phyloP scores from a whole-genome alignment of 2,888 invertebrate genomes.

The Drosophila quasianomalipes region DNA sequence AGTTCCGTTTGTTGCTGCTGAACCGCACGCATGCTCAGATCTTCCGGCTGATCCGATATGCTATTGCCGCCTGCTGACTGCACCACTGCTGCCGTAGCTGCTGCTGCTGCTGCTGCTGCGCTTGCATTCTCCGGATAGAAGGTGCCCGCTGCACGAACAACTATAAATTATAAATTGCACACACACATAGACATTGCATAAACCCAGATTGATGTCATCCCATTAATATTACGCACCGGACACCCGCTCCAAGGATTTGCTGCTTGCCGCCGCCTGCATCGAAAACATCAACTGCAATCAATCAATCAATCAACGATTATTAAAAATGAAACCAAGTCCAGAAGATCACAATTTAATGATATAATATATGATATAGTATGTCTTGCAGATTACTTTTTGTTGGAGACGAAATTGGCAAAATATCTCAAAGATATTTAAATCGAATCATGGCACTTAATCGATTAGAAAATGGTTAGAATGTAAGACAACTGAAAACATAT shows the following conservation, averaged over 20 bases:
- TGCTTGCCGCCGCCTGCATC: constrained; percentile 3
- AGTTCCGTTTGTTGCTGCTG: constrained; percentile 4
- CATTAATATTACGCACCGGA: constrained; percentile 49
- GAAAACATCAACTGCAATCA: constrained; percentile 22
- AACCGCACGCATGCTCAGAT: constrained; percentile 64
- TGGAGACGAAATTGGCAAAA: neutral
- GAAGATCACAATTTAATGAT: no score
- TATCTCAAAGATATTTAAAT: neutral
- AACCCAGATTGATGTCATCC: neutral
- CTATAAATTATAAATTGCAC: constrained; percentile 44
- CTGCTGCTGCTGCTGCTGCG: neutral
- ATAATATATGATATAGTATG: neutral
- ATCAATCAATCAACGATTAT: constrained; percentile 4
- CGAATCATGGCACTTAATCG: neutral
- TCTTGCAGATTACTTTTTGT: neutral
- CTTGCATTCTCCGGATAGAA: constrained; percentile 83
- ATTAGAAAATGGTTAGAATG: no score
- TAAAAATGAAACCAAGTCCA: neutral
- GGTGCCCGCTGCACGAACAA: constrained; percentile 84
- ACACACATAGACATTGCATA: neutral
- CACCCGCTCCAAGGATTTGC: constrained; percentile 44
- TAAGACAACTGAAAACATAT: no score
- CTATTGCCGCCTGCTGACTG: constrained; percentile 3
- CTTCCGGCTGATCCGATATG: constrained; percentile 64
- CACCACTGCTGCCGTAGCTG: constrained; percentile 6